A percentile compares a stretch with the other conserved stretches of the same genome.
These are phyloP conservation scores for Bovichtus diacanthus DNA, from an alignment of 2,797 vertebrate species.

Conservation along the genomic window DNA sequence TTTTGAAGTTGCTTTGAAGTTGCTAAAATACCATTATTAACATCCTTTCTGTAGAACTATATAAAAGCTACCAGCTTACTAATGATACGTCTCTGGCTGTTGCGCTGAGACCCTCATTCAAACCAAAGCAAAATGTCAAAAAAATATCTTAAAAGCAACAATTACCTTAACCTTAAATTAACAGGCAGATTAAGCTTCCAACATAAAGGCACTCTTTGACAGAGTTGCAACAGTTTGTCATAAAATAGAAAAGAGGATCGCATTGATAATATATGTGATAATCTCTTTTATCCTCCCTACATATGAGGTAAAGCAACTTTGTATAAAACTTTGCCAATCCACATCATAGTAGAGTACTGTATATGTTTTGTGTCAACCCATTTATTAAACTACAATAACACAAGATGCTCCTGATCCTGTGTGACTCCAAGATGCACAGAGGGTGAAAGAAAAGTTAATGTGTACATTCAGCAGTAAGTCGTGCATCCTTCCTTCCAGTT, in stretches of 20 bases:
- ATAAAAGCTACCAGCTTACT: too few relatives aligned
- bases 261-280: neutral
- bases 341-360: too few relatives aligned
- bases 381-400: too few relatives aligned
- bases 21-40: neutral
- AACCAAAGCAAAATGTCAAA: too few relatives aligned
- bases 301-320: neutral
- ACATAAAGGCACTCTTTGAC: neutral
- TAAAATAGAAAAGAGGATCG: neutral
- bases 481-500: neutral
- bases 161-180: too few relatives aligned
- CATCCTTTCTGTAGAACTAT: too few relatives aligned
- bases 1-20: neutral
- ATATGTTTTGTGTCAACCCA: neutral
- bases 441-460: neutral
- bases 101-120: too few relatives aligned
- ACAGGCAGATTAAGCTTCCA: too few relatives aligned
- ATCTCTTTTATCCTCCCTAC: neutral
- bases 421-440: neutral
- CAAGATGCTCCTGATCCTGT: neutral
- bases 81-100: too few relatives aligned
- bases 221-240: neutral
- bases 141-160: too few relatives aligned
- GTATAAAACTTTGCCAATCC: neutral
- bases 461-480: neutral